phyloP scores from a whole-genome alignment of 2,888 invertebrate species.

The Agonopterix subpropinquella region DNA sequence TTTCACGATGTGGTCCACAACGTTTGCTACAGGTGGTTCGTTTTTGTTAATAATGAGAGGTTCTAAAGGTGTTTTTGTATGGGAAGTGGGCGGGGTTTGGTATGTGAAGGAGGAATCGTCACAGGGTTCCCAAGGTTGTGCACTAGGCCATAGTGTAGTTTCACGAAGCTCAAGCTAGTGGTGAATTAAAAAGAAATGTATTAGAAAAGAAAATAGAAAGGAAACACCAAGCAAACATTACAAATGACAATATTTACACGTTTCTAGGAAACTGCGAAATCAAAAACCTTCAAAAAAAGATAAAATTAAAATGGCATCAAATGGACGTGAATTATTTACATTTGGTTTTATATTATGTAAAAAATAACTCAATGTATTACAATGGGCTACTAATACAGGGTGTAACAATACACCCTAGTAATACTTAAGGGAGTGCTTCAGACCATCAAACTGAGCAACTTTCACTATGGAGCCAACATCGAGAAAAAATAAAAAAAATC shows the following conservation, averaged over 20 bases:
- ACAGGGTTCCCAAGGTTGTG: slow-evolving; percentile 55
- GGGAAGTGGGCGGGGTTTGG: slow-evolving; percentile 15
- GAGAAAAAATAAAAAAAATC: too few species aligned
- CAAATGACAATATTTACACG: slow-evolving; percentile 1
- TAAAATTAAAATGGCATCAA: too few species aligned
- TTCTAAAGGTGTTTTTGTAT: slow-evolving; percentile 11
- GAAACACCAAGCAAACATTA: slow-evolving; percentile 15
- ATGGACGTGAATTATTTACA: too few species aligned
- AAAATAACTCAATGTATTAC: too few species aligned
- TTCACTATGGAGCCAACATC: too few species aligned
- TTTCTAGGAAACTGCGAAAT: too few species aligned
- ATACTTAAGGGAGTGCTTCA: too few species aligned
- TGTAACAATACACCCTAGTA: too few species aligned
- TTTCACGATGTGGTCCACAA: slow-evolving; percentile 50
- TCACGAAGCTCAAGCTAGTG: slow-evolving; percentile 64
- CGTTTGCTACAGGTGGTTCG: slow-evolving; percentile 36
- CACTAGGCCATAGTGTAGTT: slow-evolving; percentile 47
- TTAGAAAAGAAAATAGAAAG: slow-evolving; percentile 20
- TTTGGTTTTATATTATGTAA: too few species aligned
- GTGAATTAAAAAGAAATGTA: slow-evolving; percentile 37
- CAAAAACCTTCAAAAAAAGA: too few species aligned
- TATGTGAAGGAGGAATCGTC: slow-evolving; percentile 42
- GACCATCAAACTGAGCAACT: too few species aligned
- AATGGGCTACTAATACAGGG: too few species aligned
- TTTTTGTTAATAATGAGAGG: neutral